Conservation (phyloP, 2,113 vertebrate species). For the Motacilla tschutschensis region DNA sequence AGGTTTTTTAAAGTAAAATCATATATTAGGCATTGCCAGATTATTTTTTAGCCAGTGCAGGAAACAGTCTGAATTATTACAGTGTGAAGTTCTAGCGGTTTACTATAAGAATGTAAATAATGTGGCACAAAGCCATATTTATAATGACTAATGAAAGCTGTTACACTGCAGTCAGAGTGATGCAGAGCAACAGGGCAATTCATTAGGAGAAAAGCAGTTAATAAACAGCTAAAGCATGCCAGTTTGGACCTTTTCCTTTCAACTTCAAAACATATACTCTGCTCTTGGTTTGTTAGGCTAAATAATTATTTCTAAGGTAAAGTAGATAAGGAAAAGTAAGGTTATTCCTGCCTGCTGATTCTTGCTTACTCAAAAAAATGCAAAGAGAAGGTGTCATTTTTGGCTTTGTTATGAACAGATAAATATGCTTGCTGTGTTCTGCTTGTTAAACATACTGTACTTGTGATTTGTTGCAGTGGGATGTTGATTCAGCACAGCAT, state of each 20-base stretch:
- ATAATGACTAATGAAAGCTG: slow-evolving; percentile 74
- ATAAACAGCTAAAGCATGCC: slow-evolving; percentile 64
- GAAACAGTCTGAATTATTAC: slow-evolving; percentile 51
- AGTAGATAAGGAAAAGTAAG: not conserved
- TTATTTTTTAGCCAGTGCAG: slow-evolving; percentile 54
- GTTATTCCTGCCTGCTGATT: slow-evolving; percentile 26
- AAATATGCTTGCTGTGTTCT: slow-evolving; percentile 56
- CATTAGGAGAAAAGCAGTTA: slow-evolving; percentile 71
- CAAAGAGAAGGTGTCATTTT: slow-evolving; percentile 6
- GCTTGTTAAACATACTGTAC: slow-evolving; percentile 54
- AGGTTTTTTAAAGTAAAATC: slow-evolving; percentile 38
- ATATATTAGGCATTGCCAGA: slow-evolving; percentile 36
- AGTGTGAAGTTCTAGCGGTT: slow-evolving; percentile 69
- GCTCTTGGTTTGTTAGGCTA: slow-evolving; percentile 51
- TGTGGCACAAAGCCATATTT: slow-evolving; percentile 69
- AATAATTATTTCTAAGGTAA: slow-evolving; percentile 50
- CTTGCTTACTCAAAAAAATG: slow-evolving; percentile 36
- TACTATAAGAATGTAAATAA: slow-evolving; percentile 76
- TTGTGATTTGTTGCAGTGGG: slow-evolving; percentile 49
- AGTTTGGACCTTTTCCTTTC: slow-evolving; percentile 55
- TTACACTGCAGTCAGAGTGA: slow-evolving; percentile 70
- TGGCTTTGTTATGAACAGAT: slow-evolving; percentile 49
- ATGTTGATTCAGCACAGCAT: slow-evolving; percentile 24
- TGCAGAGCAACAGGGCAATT: slow-evolving; percentile 74
- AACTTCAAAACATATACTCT: slow-evolving; percentile 34